Percentiles rank a stretch among this genome's conserved stretches.
phyloP scores from a whole-genome alignment of 2,888 invertebrate species.

The Drosophila ustulata region DNA sequence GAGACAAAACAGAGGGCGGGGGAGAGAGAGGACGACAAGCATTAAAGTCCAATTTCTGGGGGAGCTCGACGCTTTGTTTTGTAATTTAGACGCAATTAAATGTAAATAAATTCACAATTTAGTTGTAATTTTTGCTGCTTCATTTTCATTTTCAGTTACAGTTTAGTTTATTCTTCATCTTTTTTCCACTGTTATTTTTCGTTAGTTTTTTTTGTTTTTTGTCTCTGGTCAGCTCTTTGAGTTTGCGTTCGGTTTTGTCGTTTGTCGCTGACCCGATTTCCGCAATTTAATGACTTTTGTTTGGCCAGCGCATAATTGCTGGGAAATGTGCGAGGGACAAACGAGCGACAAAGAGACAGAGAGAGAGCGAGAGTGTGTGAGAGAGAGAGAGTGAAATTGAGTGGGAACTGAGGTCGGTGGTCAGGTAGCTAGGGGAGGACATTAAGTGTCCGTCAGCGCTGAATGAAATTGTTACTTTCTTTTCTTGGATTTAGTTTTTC shows the following conservation, averaged over 20 bases:
- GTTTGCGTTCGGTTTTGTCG: conserved; percentile 49
- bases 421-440: conserved; percentile 42
- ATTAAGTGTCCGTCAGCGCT: conserved; percentile 59
- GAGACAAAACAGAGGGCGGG: neutral
- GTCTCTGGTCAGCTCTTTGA: conserved; percentile 47
- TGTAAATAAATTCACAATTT: conserved; percentile 79
- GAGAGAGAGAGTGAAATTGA: conserved; percentile 5
- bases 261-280: conserved; percentile 69
- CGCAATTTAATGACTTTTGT: conserved; percentile 80
- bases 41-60: conserved; percentile 50
- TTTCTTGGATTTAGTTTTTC: conserved; percentile 36
- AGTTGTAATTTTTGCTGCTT: conserved; percentile 63
- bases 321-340: conserved; percentile 57
- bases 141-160: conserved; percentile 52
- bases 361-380: neutral
- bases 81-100: conserved; percentile 78
- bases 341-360: conserved; percentile 1
- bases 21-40: conserved; percentile 39
- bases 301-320: conserved; percentile 79
- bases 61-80: conserved; percentile 48
- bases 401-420: conserved; percentile 18
- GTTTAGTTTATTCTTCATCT: conserved; percentile 38
- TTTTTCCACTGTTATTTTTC: conserved; percentile 18
- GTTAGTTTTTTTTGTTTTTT: conserved; percentile 15
- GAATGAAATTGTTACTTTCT: conserved; percentile 61